These are phyloP conservation scores for Ophion costatus DNA, from an alignment of 2,888 invertebrate genomes.

Conservation along the genomic window DNA sequence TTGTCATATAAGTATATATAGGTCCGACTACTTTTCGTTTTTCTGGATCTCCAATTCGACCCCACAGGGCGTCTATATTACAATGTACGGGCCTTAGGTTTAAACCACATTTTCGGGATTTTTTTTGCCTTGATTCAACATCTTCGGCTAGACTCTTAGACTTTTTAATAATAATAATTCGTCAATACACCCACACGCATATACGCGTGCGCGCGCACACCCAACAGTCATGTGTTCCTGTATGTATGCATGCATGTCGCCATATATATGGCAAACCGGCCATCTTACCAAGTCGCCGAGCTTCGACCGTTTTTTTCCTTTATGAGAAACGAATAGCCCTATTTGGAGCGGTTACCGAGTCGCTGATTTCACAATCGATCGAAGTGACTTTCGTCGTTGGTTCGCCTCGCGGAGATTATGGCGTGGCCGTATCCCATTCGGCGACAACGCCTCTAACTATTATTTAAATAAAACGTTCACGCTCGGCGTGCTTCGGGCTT, in stretches of 20 bases:
- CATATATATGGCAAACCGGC: no score
- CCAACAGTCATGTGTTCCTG: no score
- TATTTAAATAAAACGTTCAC: not conserved
- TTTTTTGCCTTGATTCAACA: no score
- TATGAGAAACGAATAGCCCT: constrained; percentile 30
- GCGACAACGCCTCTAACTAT: not conserved
- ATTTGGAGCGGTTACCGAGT: constrained; percentile 42
- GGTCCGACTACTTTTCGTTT: not conserved
- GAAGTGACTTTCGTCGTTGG: constrained; percentile 27
- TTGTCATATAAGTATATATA: not conserved
- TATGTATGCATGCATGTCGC: no score
- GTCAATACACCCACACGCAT: no score
- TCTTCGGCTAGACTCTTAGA: no score
- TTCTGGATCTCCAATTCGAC: not conserved
- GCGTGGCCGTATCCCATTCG: constrained; percentile 26
- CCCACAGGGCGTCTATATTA: not conserved
- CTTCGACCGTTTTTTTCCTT: constrained; percentile 25
- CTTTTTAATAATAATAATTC: no score
- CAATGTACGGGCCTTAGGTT: not conserved
- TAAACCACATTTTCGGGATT: no score
- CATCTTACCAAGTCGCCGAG: not conserved
- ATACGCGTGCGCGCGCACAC: no score
- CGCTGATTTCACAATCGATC: constrained; percentile 38
- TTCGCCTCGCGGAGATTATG: constrained; percentile 1
- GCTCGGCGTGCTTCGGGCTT: not conserved